Evolutionary conservation across 2,888 invertebrate species (phyloP).

Genomic region (Leptopterna dolabrata): DNA sequence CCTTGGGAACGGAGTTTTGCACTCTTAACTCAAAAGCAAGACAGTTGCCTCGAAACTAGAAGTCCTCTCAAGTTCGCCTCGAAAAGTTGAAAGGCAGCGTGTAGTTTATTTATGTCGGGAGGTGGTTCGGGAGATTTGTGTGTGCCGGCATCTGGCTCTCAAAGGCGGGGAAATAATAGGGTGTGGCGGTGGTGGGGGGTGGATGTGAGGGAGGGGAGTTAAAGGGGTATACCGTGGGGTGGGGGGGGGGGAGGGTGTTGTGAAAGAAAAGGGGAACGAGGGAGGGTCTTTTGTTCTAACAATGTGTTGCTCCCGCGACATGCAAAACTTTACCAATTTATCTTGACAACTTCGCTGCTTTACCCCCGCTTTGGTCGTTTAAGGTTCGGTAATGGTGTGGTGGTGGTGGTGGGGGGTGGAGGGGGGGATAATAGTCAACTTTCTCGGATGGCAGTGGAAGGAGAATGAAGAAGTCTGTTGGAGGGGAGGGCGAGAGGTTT

Average conservation of each 20-base stretch:
- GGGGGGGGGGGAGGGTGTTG: neutral
- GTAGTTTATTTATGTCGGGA: conserved; percentile 56
- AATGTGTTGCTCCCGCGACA: conserved; percentile 59
- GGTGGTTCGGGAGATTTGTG: conserved; percentile 55
- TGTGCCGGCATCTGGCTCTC: conserved; percentile 51
- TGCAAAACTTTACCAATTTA: conserved; percentile 60
- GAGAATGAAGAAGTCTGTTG: conserved; percentile 19
- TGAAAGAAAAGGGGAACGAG: neutral
- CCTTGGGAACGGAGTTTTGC: conserved; percentile 43
- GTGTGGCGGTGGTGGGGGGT: neutral
- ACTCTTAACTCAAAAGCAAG: conserved; percentile 46
- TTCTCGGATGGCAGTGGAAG: conserved; percentile 18
- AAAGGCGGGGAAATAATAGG: conserved; percentile 14
- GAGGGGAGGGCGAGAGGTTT: conserved; percentile 36
- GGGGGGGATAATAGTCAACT: conserved; percentile 58
- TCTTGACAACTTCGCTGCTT: conserved; percentile 55
- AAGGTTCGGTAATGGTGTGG: neutral
- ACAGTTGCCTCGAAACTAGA: conserved; percentile 49
- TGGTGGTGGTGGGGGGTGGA: neutral
- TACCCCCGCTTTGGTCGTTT: conserved; percentile 7
- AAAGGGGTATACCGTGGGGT: neutral
- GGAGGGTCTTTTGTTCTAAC: conserved; percentile 57
- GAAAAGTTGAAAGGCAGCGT: conserved; percentile 44
- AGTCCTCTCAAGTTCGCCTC: conserved; percentile 35
- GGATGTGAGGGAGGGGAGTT: neutral